Base-by-base conservation (phyloP, 2,888 invertebrate genomes). In the Archips crataeganus region DNA sequence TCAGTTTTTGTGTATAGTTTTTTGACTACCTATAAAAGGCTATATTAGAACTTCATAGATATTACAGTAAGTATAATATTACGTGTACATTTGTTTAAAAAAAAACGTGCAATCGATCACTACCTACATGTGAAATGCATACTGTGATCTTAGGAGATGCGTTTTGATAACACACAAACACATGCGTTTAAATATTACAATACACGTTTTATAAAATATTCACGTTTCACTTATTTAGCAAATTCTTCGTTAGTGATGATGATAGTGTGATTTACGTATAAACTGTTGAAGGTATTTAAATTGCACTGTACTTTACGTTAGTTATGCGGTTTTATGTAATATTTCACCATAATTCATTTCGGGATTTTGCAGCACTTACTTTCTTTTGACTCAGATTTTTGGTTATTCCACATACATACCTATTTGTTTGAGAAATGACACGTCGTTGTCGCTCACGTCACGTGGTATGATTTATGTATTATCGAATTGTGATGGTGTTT, bases 201-300 rank as follows among this genome's bases (percentile, higher is more conserved):
- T 60, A 59, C 64, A 71, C 62, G 59, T 63, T 11, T 45, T 32
- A 42, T 15, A 57, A 11, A 39, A 68, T 36, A 42, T 47, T 8
- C 68, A 63, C 72, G 72, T 73, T 72, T 73, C 59, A 49, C 10
- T 32, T 34, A n/a, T 57, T 49, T 32, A 9, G 68, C 57, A 39
- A 68, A 73, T 63, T 68, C n/a, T 9, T 63, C 54, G 5, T 42
- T 61, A 47, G 23, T 68, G 72, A 73, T 34, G 54, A n/a, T 51
- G 54, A 47, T 54, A n/a, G n/a, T n/a, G n/a, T n/a, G n/a, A n/a
- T n/a, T n/a, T n/a, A n/a, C n/a, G n/a, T n/a, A n/a, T n/a, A n/a
- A n/a, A 45, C 36, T 34, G 47, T 60, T 62, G 23, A 42, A 39
- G 32, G 15, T 62, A 69, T 69, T 69, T 62, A 0, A 69, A 51